A percentile compares a stretch with the other conserved stretches of the same genome.
Conservation (phyloP, 2,888 invertebrate species). For the Phalangium opilio region DNA sequence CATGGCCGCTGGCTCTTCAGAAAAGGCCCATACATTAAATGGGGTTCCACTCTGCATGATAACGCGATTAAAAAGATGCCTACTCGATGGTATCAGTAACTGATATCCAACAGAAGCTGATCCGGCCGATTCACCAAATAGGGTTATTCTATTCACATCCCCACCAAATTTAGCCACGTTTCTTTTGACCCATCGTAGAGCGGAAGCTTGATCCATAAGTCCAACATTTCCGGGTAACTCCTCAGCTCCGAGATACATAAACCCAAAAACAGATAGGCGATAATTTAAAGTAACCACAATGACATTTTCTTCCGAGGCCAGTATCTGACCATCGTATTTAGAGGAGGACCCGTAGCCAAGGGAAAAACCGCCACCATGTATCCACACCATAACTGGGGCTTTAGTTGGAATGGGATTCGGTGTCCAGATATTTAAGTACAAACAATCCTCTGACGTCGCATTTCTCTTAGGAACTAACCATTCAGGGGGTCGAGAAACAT, state of each 20-base stretch:
- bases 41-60: constrained; percentile 24
- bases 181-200: constrained; percentile 26
- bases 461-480: constrained; percentile 3
- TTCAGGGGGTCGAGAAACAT: not conserved
- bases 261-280: constrained; percentile 36
- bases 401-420: constrained; percentile 40
- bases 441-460: constrained; percentile 48
- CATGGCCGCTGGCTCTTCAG: not conserved
- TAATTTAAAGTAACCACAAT: constrained; percentile 40
- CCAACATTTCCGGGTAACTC: constrained; percentile 27
- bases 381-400: constrained; percentile 52
- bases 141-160: constrained; percentile 24
- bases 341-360: constrained; percentile 21
- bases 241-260: constrained; percentile 23
- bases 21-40: constrained; percentile 1
- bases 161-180: constrained; percentile 25
- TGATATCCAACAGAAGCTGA: constrained; percentile 22
- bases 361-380: constrained; percentile 26
- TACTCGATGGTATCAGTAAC: constrained; percentile 12
- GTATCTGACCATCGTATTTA: constrained; percentile 37
- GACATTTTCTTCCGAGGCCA: constrained; percentile 35
- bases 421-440: constrained; percentile 58
- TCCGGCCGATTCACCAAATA: constrained; percentile 27
- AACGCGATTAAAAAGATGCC: constrained; percentile 19
- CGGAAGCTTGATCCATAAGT: constrained; percentile 25